Base-by-base conservation (phyloP, 2,113 vertebrate species). In the Cnemophilus loriae region DNA sequence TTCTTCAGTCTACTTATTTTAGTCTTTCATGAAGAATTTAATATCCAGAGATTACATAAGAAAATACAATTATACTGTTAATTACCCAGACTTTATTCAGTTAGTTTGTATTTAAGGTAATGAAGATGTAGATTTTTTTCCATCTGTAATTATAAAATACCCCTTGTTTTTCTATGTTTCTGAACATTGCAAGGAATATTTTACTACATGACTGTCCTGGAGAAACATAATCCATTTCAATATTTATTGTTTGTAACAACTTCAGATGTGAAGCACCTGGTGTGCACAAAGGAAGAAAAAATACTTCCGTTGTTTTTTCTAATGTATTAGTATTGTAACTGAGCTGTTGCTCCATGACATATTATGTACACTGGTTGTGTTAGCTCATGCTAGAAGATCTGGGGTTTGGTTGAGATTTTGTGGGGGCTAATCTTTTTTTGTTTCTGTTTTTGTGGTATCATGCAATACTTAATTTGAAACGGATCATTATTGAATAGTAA, bases 191-290 rank as follows among this genome's bases (percentile, higher is more conserved):
- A 61, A 56, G 35, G 68, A 91, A 82, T 86, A 78, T 27, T 70
- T 86, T 46, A 70, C 22, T 67, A 87, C 27, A 82, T 79, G 53
- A 32, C 46, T 93, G 17, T 85, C 57, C 42, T 92, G 28, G 37
- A 78, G 50, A 71, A 92, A 84, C 83, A 93, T 35, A 77, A 59
- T 67, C 39, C 87, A 82, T 87, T 60, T 64, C 74, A 60, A 74
- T 91, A 63, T 97, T 96, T 92, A 90, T 83, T 76, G 85, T 93
- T 95, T 96, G 53, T 74, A 95, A 87, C 65, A 63, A 94, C 93
- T 93, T 93, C 70, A 96, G 92, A 96, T 81, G 41, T 63, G 57
- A 97, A 97, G 98, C 98, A 99, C 97, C 97, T 98, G 98, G 95
- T 94, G 97, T 98, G 98, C 98, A 96, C 65, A 97, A 93, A 96